Percentiles rank a stretch among this genome's conserved stretches.
phyloP scores from a whole-genome alignment of 2,888 invertebrate genomes.

The Eristalis arbustorum region DNA sequence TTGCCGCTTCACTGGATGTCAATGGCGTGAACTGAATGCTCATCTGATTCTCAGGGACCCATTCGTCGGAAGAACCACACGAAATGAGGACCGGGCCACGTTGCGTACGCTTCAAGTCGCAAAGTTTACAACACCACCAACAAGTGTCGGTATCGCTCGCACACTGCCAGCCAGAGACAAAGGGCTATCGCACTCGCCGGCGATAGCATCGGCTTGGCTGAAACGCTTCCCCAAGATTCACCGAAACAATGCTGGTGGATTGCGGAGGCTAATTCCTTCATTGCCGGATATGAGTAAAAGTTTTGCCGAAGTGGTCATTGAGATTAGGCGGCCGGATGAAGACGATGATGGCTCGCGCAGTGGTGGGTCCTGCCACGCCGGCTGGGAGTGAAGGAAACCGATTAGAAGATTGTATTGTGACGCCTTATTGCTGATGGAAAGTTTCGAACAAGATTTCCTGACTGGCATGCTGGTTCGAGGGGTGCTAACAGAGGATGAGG shows the following conservation, averaged over 20 bases:
- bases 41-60: conserved; percentile 30
- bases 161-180: conserved; percentile 40
- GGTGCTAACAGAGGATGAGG: background rate
- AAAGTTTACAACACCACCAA: conserved; percentile 62
- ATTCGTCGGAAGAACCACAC: conserved; percentile 45
- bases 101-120: conserved; percentile 39
- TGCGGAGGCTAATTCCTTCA: conserved; percentile 62
- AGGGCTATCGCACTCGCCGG: conserved; percentile 13
- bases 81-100: conserved; percentile 46
- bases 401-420: conserved; percentile 60
- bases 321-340: conserved; percentile 66
- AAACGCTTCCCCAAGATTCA: conserved; percentile 13
- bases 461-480: background rate
- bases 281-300: conserved; percentile 66
- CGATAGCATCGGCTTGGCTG: conserved; percentile 45
- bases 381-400: conserved; percentile 44
- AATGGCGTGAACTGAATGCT: conserved; percentile 70
- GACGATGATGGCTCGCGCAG: conserved; percentile 45
- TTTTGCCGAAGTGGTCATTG: conserved; percentile 68
- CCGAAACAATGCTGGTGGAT: conserved; percentile 60
- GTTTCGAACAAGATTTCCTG: conserved; percentile 50
- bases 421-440: conserved; percentile 44
- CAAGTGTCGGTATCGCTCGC: conserved; percentile 60
- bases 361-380: background rate
- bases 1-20: conserved; percentile 66